Base-by-base conservation (phyloP, 2,797 vertebrate species). In the Spizella passerina region DNA sequence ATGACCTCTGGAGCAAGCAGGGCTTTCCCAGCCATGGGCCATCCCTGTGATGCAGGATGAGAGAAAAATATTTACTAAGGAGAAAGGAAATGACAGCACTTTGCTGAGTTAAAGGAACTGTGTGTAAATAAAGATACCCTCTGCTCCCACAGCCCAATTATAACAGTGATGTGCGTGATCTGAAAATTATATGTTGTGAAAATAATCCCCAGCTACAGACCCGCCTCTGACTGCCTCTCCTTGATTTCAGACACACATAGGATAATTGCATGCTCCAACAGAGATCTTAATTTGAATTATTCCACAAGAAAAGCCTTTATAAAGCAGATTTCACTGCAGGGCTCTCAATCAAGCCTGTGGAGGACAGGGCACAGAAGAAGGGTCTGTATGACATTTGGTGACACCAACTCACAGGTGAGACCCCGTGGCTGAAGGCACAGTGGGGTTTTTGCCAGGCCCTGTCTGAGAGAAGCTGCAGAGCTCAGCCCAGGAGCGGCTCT, bases 81-180 rank as follows among this genome's bases (percentile, higher is more conserved):
- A 70, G 78, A 71, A 69, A 23, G 52, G 73, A 95, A 94, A 94
- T 82, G 27, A 64, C 17, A 93, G 52, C 70, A 36, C 46, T 87
- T 83, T 46, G 72, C 44, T 41, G 78, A 85, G 46, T 68, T 61
- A 90, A 81, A 94, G 55, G 43, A 79, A 82, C 56, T 68, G 64
- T 71, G n/a, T 68, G 83, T 64, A 94, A 95, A 95, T 70, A 96
- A 82, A 85, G 71, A 71, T 93, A 82, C 56, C 56, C 83, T 95
- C 75, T 82, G 86, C 75, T 82, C 89, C 71, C 52, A 22, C 57
- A 66, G 73, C 60, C 78, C 86, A 73, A 63, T 88, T 90, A 80
- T 14, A 85, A 46, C 66, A 87, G 29, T 65, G 92, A 77, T 80
- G 64, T 64, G 68, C 0, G 0, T 92, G 90, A 94, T 92, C 92